Evolutionary conservation across 2,113 vertebrate species (phyloP), one percentile per base, ranked within the genome.

Genomic region (Elachura formosa): DNA sequence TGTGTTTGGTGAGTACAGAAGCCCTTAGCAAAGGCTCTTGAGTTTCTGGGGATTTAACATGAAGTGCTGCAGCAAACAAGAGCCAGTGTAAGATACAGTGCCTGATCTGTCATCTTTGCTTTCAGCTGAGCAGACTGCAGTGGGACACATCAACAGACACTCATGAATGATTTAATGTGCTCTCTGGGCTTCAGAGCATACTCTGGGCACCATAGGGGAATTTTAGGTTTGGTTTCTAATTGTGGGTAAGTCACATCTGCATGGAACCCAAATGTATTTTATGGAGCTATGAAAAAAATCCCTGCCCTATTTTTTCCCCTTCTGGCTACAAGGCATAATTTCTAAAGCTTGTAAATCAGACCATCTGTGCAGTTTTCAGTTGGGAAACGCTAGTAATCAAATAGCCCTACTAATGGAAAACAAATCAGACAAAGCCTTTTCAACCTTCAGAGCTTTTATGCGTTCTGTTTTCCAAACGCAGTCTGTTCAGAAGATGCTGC

Each of bases 281-380:
- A 14, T 40, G 22, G 51, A 93, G 63, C 91, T 91, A 8, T 89
- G 78, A 69, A 89, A 78, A 78, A 88, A 86, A 51, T 85, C 74
- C 59, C 72, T 94, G 94, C 74, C 87, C 94, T 93, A 36, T 48
- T 89, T 96, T 54, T 82, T 34, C 3, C 7, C 55, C 71, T 63
- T 69, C 54, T 80, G 56, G 90, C 94, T 91, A 46, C 0, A 21
- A 94, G 54, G 85, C 36, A 20, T 87, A 25, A 54, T 84, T 95
- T 72, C 56, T 84, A 81, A 94, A 93, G 93, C 90, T 90, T 66
- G 21, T 80, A 96, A 92, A 46, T 93, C 86, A 89, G 89, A 84
- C 95, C 94, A 94, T 96, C 95, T 96, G 96, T 90, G 91, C 84
- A 21, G 49, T 95, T 91, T 93, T 91, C 79, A 82, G 91, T 95